A percentile compares a stretch with the other conserved stretches of the same genome.
Conservation (phyloP, 1,140 invertebrate genomes). For the Vanessa tameamea region DNA sequence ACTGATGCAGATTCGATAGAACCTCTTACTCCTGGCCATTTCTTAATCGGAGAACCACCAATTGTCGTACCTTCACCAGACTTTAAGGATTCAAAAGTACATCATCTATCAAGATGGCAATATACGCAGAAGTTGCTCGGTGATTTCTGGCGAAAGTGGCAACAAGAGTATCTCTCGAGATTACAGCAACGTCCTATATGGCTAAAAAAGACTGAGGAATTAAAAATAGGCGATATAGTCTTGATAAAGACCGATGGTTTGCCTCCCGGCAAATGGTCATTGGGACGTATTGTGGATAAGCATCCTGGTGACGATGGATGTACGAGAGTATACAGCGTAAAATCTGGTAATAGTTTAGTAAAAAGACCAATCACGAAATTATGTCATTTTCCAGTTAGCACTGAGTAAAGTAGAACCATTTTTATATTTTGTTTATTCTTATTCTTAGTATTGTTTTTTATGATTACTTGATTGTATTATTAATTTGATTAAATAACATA, state of each 20-base stretch:
- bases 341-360: too few species aligned
- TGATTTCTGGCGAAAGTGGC: conserved; percentile 36
- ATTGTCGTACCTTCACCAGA: conserved; percentile 16
- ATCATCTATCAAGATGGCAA: conserved; percentile 33
- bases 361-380: too few species aligned
- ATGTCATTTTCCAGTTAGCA: too few species aligned
- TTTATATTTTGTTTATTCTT: too few species aligned
- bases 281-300: background rate
- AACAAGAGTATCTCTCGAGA: background rate
- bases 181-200: conserved; percentile 32
- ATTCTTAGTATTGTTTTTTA: too few species aligned
- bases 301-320: too few species aligned
- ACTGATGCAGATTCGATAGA: conserved; percentile 7
- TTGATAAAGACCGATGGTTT: conserved; percentile 20
- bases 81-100: conserved; percentile 16
- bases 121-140: conserved; percentile 27
- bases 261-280: conserved; percentile 29
- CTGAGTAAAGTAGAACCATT: too few species aligned
- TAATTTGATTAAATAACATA: too few species aligned
- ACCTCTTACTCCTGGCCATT: too few species aligned
- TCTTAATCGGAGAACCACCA: conserved; percentile 20
- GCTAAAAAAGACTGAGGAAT: conserved; percentile 30
- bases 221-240: conserved; percentile 27
- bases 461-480: too few species aligned
- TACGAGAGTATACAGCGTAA: too few species aligned